A percentile compares a stretch with the other conserved stretches of the same genome.
These are phyloP conservation scores for Drosophila paranaensis DNA, from an alignment of 2,888 invertebrate genomes.

Conservation along the genomic window DNA sequence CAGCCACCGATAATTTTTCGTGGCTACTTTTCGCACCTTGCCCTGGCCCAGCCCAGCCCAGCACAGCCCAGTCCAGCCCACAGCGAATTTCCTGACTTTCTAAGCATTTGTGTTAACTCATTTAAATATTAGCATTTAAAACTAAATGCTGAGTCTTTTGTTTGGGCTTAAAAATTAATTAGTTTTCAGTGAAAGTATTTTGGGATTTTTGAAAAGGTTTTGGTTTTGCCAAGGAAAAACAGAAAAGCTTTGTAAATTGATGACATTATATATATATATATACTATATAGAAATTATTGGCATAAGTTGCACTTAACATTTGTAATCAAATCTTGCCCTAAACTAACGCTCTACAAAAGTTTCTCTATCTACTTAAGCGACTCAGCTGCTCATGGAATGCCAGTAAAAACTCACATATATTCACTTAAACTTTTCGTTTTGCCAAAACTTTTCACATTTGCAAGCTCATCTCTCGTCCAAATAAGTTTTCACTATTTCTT, in stretches of 20 bases:
- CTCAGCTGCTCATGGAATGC: not conserved
- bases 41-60: slow-evolving; percentile 10
- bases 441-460: slow-evolving; percentile 20
- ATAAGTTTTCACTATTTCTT: slow-evolving; percentile 1
- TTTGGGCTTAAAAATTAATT: slow-evolving; percentile 5
- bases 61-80: slow-evolving; percentile 15
- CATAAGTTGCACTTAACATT: not conserved
- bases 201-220: not conserved
- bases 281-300: not conserved
- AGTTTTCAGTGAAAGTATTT: slow-evolving; percentile 42
- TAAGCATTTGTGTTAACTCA: slow-evolving; percentile 37
- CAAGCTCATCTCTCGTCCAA: slow-evolving; percentile 7
- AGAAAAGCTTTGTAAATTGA: too few relatives aligned
- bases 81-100: slow-evolving; percentile 38
- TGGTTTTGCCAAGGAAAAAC: not conserved
- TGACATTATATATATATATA: too few relatives aligned
- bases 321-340: not conserved
- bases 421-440: not conserved
- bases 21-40: slow-evolving; percentile 70
- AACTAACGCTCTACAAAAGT: not conserved
- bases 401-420: slow-evolving; percentile 9
- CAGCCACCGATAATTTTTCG: slow-evolving; percentile 71
- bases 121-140: slow-evolving; percentile 35
- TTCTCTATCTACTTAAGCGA: not conserved
- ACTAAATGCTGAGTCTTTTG: not conserved